phyloP scores from a whole-genome alignment of 2,888 invertebrate species.

The Tolmerus cingulatus region DNA sequence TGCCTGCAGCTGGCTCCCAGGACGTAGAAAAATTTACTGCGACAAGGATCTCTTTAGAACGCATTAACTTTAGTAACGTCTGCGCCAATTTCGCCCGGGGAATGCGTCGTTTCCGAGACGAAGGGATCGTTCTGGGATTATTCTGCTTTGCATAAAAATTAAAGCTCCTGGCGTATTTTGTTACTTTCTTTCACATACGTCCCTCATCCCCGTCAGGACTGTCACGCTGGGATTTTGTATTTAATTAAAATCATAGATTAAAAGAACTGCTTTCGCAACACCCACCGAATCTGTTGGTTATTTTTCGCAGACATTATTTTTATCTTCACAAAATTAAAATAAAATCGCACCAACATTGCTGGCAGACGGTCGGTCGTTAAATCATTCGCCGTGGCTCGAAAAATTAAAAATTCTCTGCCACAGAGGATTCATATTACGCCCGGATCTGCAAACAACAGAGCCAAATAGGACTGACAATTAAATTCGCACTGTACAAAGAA shows the following conservation, averaged over 20 bases:
- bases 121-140: neutral
- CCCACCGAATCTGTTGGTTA: neutral
- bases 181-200: neutral
- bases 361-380: neutral
- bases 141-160: neutral
- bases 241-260: conserved; percentile 21
- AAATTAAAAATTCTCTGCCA: neutral
- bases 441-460: neutral
- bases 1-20: neutral
- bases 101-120: neutral
- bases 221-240: neutral
- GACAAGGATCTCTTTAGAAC: neutral
- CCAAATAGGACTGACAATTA: neutral
- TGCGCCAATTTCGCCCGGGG: neutral
- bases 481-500: neutral
- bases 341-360: neutral
- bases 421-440: neutral
- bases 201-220: neutral
- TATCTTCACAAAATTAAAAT: neutral
- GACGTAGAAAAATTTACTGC: neutral
- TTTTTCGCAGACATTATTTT: neutral
- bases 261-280: neutral
- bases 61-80: neutral
- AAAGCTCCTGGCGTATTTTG: neutral
- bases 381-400: neutral